Percentiles rank a stretch among this genome's conserved stretches.
Conservation (phyloP, 2,113 vertebrate species). For the Apaloderma vittatum region DNA sequence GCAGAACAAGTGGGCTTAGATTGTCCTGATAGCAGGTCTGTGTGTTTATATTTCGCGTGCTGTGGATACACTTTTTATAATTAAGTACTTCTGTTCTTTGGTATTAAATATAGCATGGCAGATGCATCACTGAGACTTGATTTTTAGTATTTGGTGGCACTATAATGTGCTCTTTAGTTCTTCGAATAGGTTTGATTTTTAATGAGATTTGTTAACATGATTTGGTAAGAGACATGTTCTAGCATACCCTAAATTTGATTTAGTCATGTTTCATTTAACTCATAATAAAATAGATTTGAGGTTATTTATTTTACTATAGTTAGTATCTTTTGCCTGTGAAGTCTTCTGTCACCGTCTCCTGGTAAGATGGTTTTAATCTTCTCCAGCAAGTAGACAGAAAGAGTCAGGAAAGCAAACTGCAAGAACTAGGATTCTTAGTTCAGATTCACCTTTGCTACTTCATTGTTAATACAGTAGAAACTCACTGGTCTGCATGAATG, state of each 20-base stretch:
- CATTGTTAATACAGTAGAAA: neutral
- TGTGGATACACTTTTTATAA: neutral
- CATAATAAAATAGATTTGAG: neutral
- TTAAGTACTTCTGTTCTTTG: neutral
- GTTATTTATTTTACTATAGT: conserved; percentile 9
- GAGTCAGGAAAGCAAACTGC: neutral
- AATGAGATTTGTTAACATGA: neutral
- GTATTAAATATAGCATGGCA: neutral
- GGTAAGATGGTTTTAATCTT: neutral
- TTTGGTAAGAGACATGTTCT: neutral
- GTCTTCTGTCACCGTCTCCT: neutral
- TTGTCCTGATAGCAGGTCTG: neutral
- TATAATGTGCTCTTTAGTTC: neutral
- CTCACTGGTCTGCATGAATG: neutral
- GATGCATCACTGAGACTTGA: neutral
- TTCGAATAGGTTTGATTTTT: conserved; percentile 9
- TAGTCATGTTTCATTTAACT: neutral
- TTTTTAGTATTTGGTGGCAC: neutral
- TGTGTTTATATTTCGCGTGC: neutral
- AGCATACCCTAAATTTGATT: neutral
- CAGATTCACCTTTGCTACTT: neutral
- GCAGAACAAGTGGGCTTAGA: neutral
- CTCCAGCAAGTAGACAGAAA: neutral
- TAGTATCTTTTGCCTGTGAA: neutral
- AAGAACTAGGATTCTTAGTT: neutral